phyloP scores from a whole-genome alignment of 92 coral and sea anemone genomes.

The Phenganax stokvisi region DNA sequence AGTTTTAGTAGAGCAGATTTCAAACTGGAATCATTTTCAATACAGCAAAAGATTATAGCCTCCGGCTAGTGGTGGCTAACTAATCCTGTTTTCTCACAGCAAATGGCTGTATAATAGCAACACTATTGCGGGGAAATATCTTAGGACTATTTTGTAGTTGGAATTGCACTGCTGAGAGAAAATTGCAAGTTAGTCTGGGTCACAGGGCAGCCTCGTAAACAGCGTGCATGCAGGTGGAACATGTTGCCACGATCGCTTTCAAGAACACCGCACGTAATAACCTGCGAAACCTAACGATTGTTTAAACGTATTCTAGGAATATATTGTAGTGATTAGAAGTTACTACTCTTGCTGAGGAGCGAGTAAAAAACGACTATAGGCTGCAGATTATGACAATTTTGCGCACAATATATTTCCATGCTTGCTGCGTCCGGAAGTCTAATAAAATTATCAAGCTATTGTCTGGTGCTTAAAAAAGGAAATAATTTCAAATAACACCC shows the following conservation, averaged over 20 bases:
- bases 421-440: not conserved
- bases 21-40: not conserved
- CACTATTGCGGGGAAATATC: too few relatives aligned
- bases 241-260: conserved; percentile 1
- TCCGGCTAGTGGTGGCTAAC: too few relatives aligned
- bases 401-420: not conserved
- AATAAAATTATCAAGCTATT: conserved; percentile 1
- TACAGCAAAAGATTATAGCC: too few relatives aligned
- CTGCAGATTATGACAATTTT: not conserved
- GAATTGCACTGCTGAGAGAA: too few relatives aligned
- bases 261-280: not conserved
- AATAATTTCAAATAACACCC: conserved; percentile 22
- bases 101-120: not conserved
- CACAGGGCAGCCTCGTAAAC: not conserved
- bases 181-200: too few relatives aligned
- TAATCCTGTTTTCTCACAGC: not conserved
- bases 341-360: too few relatives aligned
- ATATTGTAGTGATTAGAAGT: too few relatives aligned
- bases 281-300: not conserved
- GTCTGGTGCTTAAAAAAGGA: not conserved
- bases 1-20: not conserved
- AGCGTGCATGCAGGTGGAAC: too few relatives aligned
- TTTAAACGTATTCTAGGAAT: not conserved
- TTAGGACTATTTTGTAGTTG: too few relatives aligned
- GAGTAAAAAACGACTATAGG: too few relatives aligned